Conservation (phyloP, 2,113 vertebrate genomes). For the Oceanites oceanicus region DNA sequence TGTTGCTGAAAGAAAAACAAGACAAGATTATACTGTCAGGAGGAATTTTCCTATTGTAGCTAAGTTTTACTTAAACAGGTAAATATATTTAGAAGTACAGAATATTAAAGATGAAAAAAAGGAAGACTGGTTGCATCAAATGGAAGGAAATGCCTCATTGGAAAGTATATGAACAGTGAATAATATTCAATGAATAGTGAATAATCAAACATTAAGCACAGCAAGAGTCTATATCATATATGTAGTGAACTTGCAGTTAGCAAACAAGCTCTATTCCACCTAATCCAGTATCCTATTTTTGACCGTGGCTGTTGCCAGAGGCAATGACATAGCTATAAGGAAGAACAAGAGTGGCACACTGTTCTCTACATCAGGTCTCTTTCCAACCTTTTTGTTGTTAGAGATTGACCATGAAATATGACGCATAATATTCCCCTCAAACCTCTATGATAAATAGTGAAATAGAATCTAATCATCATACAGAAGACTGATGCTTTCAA, state of each 20-base stretch:
- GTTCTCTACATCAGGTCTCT: not conserved
- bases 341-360: not conserved
- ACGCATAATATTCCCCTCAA: not conserved
- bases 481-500: not conserved
- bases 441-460: not conserved
- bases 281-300: not conserved
- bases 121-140: not conserved
- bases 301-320: rapidly evolving
- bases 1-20: not conserved
- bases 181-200: not conserved
- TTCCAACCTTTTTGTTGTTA: not conserved
- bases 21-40: not conserved
- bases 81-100: not conserved
- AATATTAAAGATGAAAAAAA: not conserved
- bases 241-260: not conserved
- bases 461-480: not conserved
- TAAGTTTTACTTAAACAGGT: not conserved
- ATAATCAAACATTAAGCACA: not conserved
- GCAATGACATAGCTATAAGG: not conserved
- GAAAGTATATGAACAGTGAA: not conserved
- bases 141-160: not conserved
- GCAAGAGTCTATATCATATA: not conserved
- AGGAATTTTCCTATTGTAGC: not conserved
- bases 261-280: not conserved
- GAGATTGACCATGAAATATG: not conserved